Conservation (phyloP, 2,888 invertebrate genomes). For the Dicyrtoma fusca region DNA sequence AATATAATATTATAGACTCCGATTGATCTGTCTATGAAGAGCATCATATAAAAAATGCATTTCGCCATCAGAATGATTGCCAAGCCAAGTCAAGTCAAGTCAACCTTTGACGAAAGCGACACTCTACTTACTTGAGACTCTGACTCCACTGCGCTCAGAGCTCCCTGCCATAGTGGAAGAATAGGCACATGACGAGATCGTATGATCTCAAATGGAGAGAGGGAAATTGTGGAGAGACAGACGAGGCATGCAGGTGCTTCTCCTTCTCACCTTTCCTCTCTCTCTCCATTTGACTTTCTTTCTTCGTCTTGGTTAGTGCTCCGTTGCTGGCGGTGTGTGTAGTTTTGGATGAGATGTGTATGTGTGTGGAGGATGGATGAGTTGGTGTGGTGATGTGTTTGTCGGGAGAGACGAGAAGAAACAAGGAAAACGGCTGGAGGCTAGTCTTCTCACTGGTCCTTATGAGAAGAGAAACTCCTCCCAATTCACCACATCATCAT, state of each 20-base stretch:
- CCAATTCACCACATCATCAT: slow-evolving; percentile 39
- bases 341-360: not conserved
- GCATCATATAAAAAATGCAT: slow-evolving; percentile 55
- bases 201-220: not conserved
- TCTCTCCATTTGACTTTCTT: slow-evolving; percentile 13
- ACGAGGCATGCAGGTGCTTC: slow-evolving; percentile 21
- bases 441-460: slow-evolving; percentile 23
- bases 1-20: slow-evolving; percentile 22
- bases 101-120: slow-evolving; percentile 38
- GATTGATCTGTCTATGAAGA: slow-evolving; percentile 44
- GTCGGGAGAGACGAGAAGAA: slow-evolving; percentile 6
- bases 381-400: not conserved
- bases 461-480: slow-evolving; percentile 17
- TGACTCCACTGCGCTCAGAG: too few species aligned
- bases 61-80: slow-evolving; percentile 49
- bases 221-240: slow-evolving; percentile 2
- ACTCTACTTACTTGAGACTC: not conserved
- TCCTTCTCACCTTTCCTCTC: slow-evolving; percentile 26
- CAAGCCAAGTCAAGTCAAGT: slow-evolving; percentile 16
- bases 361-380: not conserved
- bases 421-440: slow-evolving; percentile 30
- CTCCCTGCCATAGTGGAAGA: not conserved
- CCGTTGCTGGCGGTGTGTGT: not conserved
- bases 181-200: too few species aligned
- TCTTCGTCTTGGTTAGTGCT: not conserved